Evolutionary conservation across 1,140 invertebrate species (phyloP).

Genomic region (Cherax quadricarinatus): DNA sequence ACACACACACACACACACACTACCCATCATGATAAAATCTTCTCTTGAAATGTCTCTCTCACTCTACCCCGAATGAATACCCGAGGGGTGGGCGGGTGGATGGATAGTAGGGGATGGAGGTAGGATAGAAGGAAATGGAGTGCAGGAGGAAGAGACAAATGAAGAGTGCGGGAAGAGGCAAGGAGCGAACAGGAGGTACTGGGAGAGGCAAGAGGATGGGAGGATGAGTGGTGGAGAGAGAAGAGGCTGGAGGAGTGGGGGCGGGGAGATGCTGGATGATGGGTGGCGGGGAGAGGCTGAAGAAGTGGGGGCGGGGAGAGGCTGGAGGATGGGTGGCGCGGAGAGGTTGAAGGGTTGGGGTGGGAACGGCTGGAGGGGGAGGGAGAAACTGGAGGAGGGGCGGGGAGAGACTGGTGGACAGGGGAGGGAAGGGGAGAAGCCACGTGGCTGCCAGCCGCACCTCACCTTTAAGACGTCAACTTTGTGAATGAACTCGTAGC

Average conservation of each 20-base stretch:
- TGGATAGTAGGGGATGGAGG: too few relatives aligned
- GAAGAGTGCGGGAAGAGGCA: too few relatives aligned
- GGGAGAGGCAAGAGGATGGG: not conserved
- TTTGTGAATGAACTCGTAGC: not conserved
- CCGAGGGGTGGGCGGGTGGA: too few relatives aligned
- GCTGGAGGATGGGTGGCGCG: not conserved
- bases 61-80: too few relatives aligned
- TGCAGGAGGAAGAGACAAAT: too few relatives aligned
- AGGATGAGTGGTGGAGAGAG: not conserved
- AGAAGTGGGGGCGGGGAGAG: not conserved
- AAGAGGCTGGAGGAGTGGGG: not conserved
- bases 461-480: not conserved
- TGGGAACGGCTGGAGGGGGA: not conserved
- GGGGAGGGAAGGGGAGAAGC: not conserved
- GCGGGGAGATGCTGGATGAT: not conserved
- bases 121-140: too few relatives aligned
- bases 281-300: not conserved
- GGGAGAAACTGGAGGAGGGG: not conserved
- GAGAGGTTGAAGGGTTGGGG: too few relatives aligned
- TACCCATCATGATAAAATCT: too few relatives aligned
- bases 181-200: too few relatives aligned
- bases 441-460: not conserved
- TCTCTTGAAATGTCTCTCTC: too few relatives aligned
- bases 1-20: too few relatives aligned
- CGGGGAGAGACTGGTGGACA: not conserved